Evolutionary conservation across 1,140 invertebrate species (phyloP), one percentile per base, ranked within the genome.

Genomic region (Drosophila teissieri): DNA sequence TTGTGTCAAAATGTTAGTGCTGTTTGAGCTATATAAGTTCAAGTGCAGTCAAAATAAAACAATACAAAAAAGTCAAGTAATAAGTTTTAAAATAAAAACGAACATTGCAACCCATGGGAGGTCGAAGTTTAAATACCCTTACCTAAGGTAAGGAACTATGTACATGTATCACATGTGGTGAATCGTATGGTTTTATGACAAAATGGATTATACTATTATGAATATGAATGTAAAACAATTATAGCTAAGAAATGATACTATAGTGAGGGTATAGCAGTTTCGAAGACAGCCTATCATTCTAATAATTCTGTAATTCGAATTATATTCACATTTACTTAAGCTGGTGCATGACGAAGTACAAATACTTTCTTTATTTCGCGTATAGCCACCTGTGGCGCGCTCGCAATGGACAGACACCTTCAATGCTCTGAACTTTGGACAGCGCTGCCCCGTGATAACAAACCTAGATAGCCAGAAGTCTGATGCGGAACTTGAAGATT

Each of bases 381-480:
- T 11, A 27, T 27, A 91, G 89, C 48, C 75, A 76, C 89, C 89
- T 57, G 78, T 91, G 42, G 67, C 73, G 1, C 80, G 84, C 14
- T 57, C 40, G 8, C 77, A 86, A 12, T 92, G 91, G 91, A 42
- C 61, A 3, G 40, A 65, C 27, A 84, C 68, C 19, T 31, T 54
- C 24, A 80, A 88, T 54, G 84, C 77, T 10, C 56, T 78, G 56
- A 73, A 78, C 73, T 91, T 80, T 76, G 91, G 88, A 45, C 76
- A 78, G 51, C 89, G 89, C n/a, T 92, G 91, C 31, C 91, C 91
- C 3, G 91, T 90, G 51, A 77, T 91, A 68, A 92, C 85, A 7
- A 82, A 75, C 51, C 51, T 90, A 15, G 49, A 82, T 46, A 24
- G 31, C 14, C 42, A 55, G 12, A 22, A 64, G 55, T 36, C 90